These are phyloP conservation scores for Clepsis dumicolana DNA, from an alignment of 2,888 invertebrate genomes.

Conservation along the genomic window DNA sequence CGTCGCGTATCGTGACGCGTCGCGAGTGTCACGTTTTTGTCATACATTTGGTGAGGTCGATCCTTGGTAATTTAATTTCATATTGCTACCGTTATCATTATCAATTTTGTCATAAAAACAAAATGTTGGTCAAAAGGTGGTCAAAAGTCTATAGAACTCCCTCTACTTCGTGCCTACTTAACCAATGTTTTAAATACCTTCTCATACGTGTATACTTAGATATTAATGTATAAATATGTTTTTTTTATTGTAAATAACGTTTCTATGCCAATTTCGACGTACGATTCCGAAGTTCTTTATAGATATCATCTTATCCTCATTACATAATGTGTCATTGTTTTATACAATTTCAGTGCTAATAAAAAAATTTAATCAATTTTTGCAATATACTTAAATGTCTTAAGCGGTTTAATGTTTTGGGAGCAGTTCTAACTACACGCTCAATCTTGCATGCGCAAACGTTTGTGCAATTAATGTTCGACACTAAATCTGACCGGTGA, in stretches of 20 bases:
- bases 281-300: background rate
- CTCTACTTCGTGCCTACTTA: constrained; percentile 2
- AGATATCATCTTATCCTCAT: background rate
- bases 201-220: background rate
- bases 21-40: no score
- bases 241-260: constrained; percentile 19
- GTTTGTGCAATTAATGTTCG: no score
- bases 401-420: no score
- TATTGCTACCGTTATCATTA: background rate
- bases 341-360: background rate
- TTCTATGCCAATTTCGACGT: background rate
- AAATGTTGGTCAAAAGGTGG: no score
- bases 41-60: no score
- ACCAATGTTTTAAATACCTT: background rate
- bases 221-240: constrained; percentile 6
- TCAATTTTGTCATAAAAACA: no score
- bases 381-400: no score
- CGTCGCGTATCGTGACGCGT: no score
- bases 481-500: no score
- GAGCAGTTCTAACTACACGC: no score
- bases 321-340: background rate
- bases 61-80: background rate
- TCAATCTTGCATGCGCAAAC: no score
- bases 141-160: background rate
- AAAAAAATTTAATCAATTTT: no score